Evolutionary conservation across 2,888 invertebrate genomes (phyloP).

Genomic region (Lepidocyrtoides sp.): DNA sequence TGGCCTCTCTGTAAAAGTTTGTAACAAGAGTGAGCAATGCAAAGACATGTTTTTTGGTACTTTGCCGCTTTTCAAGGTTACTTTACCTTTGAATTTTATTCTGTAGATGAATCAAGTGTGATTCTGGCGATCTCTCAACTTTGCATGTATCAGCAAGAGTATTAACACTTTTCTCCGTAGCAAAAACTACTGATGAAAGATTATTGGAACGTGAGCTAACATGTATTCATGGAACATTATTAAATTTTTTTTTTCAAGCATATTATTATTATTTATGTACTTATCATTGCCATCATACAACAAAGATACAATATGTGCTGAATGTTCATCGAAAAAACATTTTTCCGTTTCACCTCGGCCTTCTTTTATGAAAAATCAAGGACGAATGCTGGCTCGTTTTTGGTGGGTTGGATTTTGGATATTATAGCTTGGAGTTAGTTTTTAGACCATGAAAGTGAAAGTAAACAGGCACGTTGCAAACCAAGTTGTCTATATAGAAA

Average conservation of each 20-base stretch:
- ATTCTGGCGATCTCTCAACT: too few species aligned
- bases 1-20: not conserved
- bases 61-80: slow-evolving; percentile 7
- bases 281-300: not conserved
- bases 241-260: too few species aligned
- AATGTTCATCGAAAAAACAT: slow-evolving; percentile 5
- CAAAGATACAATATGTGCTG: too few species aligned
- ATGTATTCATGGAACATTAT: not conserved
- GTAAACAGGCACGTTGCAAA: slow-evolving; percentile 71
- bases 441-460: slow-evolving; percentile 80
- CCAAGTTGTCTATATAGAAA: slow-evolving; percentile 50
- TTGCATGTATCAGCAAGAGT: too few species aligned
- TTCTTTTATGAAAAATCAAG: slow-evolving; percentile 74
- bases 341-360: slow-evolving; percentile 73
- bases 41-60: not conserved
- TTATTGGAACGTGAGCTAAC: slow-evolving; percentile 6
- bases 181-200: not conserved
- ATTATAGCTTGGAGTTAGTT: not conserved
- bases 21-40: not conserved
- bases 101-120: too few species aligned
- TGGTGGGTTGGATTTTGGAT: slow-evolving; percentile 22
- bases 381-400: slow-evolving; percentile 74
- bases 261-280: not conserved
- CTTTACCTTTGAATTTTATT: too few species aligned
- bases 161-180: slow-evolving; percentile 17